Percentiles rank a stretch among this genome's conserved stretches.
Evolutionary conservation across 2,888 invertebrate genomes (phyloP).

Genomic region (Meliscaeva auricollis): DNA sequence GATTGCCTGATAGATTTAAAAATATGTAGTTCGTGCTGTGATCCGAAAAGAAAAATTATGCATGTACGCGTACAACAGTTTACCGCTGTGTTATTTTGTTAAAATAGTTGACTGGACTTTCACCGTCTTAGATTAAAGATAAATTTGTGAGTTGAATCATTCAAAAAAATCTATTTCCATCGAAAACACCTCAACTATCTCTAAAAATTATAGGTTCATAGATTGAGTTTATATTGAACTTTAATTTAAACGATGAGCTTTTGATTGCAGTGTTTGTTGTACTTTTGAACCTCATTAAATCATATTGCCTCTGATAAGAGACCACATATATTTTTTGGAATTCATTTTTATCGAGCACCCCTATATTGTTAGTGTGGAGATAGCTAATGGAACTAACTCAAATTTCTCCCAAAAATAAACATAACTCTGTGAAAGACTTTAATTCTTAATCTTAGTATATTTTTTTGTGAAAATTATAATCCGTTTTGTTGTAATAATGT

Average conservation of each 20-base stretch:
- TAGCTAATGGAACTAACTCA: not conserved
- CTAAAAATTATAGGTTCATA: too few relatives aligned
- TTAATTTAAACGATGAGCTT: constrained; percentile 25
- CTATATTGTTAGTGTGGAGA: not conserved
- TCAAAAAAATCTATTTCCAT: too few relatives aligned
- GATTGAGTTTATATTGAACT: not conserved
- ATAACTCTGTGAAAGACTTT: not conserved
- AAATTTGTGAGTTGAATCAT: not conserved
- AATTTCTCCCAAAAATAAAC: not conserved
- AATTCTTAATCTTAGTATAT: not conserved
- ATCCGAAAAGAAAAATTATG: too few relatives aligned
- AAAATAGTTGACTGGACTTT: not conserved
- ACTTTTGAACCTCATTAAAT: constrained; percentile 42
- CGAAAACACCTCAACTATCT: too few relatives aligned
- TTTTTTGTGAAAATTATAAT: not conserved
- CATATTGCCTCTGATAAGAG: constrained; percentile 43
- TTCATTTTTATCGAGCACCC: not conserved
- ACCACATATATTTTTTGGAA: not conserved
- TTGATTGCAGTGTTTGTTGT: constrained; percentile 17
- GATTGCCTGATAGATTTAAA: too few relatives aligned
- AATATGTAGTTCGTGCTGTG: too few relatives aligned
- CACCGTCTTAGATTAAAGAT: not conserved
- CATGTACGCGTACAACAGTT: not conserved
- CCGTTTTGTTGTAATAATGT: too few relatives aligned
- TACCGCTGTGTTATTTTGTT: not conserved